A percentile compares a stretch with the other conserved stretches of the same genome.
Conservation (phyloP, 2,888 invertebrate genomes). For the Mythimna ferrago region DNA sequence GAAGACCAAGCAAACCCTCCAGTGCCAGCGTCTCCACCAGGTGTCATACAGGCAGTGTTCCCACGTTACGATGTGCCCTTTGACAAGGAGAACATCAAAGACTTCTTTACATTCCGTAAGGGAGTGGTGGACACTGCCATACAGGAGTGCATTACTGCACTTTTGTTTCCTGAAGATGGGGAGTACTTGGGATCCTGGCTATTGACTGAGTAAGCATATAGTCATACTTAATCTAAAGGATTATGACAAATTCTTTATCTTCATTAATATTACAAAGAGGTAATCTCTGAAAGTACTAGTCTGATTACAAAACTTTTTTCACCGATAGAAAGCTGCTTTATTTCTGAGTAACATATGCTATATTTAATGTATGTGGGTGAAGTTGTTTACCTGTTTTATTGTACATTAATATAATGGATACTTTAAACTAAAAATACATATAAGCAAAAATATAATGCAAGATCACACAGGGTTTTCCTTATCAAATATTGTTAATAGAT, state of each 20-base stretch:
- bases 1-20: conserved; percentile 73
- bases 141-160: conserved; percentile 92
- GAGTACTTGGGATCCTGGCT: conserved; percentile 94
- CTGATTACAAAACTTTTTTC: no score
- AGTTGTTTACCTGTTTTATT: no score
- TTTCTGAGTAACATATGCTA: no score
- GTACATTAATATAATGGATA: no score
- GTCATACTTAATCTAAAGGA: background rate
- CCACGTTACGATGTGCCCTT: conserved; percentile 87
- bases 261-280: no score
- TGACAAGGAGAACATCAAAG: conserved; percentile 91
- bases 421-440: no score
- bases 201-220: conserved; percentile 93
- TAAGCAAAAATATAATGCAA: no score
- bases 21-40: conserved; percentile 74
- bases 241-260: background rate
- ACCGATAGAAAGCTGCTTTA: no score
- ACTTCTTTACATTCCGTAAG: conserved; percentile 94
- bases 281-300: no score
- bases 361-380: no score
- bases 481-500: background rate
- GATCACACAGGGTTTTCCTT: background rate
- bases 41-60: conserved; percentile 78
- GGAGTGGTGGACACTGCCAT: conserved; percentile 94
- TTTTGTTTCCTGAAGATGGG: conserved; percentile 93